These are phyloP conservation scores for Ichneumon xanthorius DNA, from an alignment of 2,888 invertebrate species.

Conservation along the genomic window DNA sequence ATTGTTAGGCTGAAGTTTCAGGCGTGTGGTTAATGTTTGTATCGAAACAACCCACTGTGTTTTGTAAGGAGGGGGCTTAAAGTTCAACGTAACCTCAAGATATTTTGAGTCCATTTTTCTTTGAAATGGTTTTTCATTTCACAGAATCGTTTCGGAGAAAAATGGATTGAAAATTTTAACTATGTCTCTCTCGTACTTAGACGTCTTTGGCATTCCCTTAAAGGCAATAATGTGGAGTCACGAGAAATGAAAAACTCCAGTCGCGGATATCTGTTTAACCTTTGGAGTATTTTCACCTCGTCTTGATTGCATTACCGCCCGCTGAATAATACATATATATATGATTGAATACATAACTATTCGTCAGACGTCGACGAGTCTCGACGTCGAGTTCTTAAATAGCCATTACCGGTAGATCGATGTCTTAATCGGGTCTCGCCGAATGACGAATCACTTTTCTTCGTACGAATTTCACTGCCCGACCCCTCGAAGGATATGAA, in stretches of 20 bases:
- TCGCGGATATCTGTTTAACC: not conserved
- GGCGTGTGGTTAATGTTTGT: not conserved
- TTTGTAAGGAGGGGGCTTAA: not conserved
- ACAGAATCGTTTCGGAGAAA: too few relatives aligned
- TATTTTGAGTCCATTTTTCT: too few relatives aligned
- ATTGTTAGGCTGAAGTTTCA: not conserved
- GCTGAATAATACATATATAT: not conserved
- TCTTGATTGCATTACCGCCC: not conserved
- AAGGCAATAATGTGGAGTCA: too few relatives aligned
- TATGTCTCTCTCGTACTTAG: too few relatives aligned
- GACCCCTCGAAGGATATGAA: slow-evolving; percentile 2
- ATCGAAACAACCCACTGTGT: not conserved
- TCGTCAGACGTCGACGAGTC: not conserved
- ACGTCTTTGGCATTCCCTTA: too few relatives aligned
- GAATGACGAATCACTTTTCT: not conserved
- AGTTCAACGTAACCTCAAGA: too few relatives aligned
- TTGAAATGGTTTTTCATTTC: too few relatives aligned
- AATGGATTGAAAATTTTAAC: too few relatives aligned
- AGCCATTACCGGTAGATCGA: not conserved
- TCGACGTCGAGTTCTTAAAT: not conserved
- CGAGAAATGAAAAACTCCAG: not conserved
- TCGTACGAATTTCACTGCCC: not conserved
- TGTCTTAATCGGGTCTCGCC: not conserved
- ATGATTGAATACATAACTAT: not conserved
- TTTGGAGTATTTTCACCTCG: not conserved